phyloP scores from a whole-genome alignment of 2,888 invertebrate species.

The Drosophila formosana region DNA sequence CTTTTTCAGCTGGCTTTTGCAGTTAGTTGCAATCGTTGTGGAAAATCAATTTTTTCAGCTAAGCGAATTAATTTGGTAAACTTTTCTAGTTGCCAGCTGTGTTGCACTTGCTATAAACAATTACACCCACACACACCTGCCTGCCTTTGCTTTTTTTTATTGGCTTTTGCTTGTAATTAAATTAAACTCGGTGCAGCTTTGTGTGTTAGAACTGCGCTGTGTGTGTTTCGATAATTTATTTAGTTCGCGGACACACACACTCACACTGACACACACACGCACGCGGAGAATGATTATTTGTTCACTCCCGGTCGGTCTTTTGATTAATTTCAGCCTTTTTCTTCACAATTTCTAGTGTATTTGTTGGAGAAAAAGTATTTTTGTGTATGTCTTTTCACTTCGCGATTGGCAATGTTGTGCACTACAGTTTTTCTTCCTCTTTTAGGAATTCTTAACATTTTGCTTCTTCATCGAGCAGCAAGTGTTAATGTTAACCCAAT shows the following conservation, averaged over 20 bases:
- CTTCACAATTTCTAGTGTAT: conserved; percentile 33
- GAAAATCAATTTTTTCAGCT: conserved; percentile 76
- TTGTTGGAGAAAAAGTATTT: conserved; percentile 44
- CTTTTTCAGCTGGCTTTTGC: conserved; percentile 40
- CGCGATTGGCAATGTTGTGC: conserved; percentile 64
- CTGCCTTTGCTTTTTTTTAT: conserved; percentile 25
- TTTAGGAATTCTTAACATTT: conserved; percentile 36
- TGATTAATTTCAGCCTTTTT: conserved; percentile 20
- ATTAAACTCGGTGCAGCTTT: conserved; percentile 58
- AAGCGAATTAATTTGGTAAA: conserved; percentile 29
- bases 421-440: conserved; percentile 41
- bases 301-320: conserved; percentile 40
- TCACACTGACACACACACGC: conserved; percentile 43
- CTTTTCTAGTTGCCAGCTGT: conserved; percentile 44
- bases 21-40: conserved; percentile 71
- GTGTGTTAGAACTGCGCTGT: conserved; percentile 56
- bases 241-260: conserved; percentile 58
- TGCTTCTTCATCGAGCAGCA: conserved; percentile 22
- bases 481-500: conserved; percentile 22
- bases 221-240: conserved; percentile 44
- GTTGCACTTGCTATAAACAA: conserved; percentile 47
- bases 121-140: conserved; percentile 45
- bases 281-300: conserved; percentile 20
- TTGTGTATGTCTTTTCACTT: conserved; percentile 64
- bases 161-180: conserved; percentile 60